These are phyloP conservation scores for Engraulis encrasicolus DNA, from an alignment of 2,113 vertebrate genomes.

Conservation along the genomic window DNA sequence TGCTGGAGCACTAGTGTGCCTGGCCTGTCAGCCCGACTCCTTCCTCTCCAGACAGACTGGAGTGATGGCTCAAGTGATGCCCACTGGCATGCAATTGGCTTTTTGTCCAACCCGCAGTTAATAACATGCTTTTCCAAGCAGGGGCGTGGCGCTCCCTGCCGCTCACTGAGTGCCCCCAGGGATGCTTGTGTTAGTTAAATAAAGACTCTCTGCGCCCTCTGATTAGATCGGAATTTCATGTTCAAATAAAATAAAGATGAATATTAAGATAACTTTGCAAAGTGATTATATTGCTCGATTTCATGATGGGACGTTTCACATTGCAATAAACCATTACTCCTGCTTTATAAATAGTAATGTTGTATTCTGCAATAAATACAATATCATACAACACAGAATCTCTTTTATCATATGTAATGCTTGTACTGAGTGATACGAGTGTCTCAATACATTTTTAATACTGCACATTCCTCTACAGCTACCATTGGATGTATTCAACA, in stretches of 20 bases:
- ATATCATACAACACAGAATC: neutral
- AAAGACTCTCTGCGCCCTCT: neutral
- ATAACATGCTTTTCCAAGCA: slow-evolving; percentile 20
- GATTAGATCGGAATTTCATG: no score
- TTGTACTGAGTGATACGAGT: neutral
- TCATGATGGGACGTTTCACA: no score
- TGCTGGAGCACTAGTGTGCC: no score
- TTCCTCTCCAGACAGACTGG: neutral
- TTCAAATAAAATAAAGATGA: no score
- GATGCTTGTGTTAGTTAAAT: neutral
- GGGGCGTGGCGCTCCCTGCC: neutral
- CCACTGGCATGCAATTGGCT: slow-evolving; percentile 36
- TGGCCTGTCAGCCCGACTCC: neutral
- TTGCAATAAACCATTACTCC: neutral
- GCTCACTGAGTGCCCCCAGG: slow-evolving; percentile 11
- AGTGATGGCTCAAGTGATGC: slow-evolving; percentile 21
- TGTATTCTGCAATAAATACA: neutral
- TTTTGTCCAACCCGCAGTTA: slow-evolving; percentile 24
- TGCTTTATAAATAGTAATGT: neutral
- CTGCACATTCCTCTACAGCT: slow-evolving; percentile 71
- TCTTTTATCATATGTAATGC: neutral
- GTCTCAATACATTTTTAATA: neutral
- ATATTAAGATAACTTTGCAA: neutral
- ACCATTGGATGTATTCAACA: slow-evolving; percentile 95
- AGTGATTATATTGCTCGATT: neutral